Conservation (phyloP, 2,113 vertebrate species). For the Clarias magur region DNA sequence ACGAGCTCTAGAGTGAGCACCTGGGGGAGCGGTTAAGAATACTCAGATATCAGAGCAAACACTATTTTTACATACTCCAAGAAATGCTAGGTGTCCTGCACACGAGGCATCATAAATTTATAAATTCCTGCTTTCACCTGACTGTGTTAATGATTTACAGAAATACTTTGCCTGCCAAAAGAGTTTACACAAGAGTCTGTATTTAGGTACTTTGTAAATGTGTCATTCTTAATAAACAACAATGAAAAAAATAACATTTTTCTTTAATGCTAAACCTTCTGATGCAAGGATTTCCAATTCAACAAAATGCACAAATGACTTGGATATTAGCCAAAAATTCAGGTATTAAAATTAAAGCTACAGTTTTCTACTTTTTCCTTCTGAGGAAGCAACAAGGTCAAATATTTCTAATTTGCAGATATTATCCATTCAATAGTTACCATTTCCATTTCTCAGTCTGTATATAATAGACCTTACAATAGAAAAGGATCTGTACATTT, state of each 20-base stretch:
- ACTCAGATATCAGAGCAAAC: slow-evolving; percentile 36
- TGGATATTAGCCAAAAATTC: not conserved
- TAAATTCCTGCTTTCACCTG: slow-evolving; percentile 17
- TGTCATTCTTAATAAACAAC: slow-evolving; percentile 68
- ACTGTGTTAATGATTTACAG: slow-evolving; percentile 16
- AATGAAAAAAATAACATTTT: slow-evolving; percentile 5
- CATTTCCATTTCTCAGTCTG: not conserved
- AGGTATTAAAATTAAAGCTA: not conserved
- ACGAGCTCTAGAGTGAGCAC: not conserved
- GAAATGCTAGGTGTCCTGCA: not conserved
- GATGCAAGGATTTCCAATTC: not conserved
- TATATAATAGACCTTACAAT: not conserved
- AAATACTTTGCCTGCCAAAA: slow-evolving; percentile 38
- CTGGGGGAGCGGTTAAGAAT: slow-evolving; percentile 20
- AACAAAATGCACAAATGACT: not conserved
- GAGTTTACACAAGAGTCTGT: slow-evolving; percentile 54
- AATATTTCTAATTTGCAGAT: not conserved
- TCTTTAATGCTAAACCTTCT: not conserved
- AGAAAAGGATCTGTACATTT: not conserved
- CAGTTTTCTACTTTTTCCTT: not conserved
- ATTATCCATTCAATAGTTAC: not conserved
- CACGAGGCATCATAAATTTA: slow-evolving; percentile 17
- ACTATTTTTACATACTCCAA: slow-evolving; percentile 50
- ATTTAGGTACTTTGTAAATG: slow-evolving; percentile 58
- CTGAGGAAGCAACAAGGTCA: not conserved